Evolutionary conservation across 2,113 vertebrate species (phyloP).

Genomic region (Zingel zingel): DNA sequence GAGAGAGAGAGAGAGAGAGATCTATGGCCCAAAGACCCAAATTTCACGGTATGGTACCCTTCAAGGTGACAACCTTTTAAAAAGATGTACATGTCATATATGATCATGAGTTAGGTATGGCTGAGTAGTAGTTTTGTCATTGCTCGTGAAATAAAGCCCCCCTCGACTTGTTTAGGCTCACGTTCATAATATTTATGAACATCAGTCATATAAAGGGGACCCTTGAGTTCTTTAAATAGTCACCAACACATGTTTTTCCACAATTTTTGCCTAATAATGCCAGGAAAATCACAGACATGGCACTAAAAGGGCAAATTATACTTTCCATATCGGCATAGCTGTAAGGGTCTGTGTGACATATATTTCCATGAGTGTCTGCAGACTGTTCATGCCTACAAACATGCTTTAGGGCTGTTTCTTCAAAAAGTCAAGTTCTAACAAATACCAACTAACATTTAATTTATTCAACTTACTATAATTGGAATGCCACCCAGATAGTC

Average conservation of each 20-base stretch:
- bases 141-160: neutral
- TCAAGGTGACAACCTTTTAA: slow-evolving; percentile 46
- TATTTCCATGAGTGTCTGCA: neutral
- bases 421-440: neutral
- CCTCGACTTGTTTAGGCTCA: neutral
- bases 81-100: slow-evolving; percentile 18
- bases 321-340: neutral
- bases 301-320: neutral
- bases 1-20: slow-evolving; percentile 5
- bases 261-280: neutral
- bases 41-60: slow-evolving; percentile 34
- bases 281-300: neutral
- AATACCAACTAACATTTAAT: neutral
- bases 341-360: neutral
- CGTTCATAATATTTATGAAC: neutral
- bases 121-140: neutral
- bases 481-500: neutral
- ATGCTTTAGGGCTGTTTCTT: neutral
- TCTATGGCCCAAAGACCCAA: neutral
- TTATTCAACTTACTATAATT: neutral
- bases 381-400: neutral
- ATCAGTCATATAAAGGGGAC: neutral
- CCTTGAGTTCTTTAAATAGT: neutral
- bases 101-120: neutral
- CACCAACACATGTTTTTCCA: neutral